Base-by-base conservation (phyloP, 2,888 invertebrate genomes). In the Lochmaea crataegi region DNA sequence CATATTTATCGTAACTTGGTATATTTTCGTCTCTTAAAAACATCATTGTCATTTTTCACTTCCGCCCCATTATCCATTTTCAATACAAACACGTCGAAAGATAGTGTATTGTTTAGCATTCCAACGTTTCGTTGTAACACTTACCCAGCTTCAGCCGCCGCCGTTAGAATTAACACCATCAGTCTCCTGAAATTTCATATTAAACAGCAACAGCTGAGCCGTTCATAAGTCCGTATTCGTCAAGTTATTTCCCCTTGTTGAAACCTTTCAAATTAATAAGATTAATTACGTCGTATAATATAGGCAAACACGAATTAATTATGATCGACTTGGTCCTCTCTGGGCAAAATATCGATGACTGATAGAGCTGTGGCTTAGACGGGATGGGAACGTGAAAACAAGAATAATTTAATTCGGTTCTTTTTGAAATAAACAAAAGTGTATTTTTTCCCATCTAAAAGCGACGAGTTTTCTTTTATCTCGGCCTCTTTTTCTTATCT, bases 251-350 rank as follows among this genome's bases (percentile, higher is more conserved):
- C 75, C 77, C 73, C 75, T 75, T 74, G 74, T 73, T 73, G 69
- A 75, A 72, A 73, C 74, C 74, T 75, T 74, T 75, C 74, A 74
- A 74, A 77, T 77, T 77, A 77, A 77, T 77, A 76, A 77, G 77
- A 77, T 77, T 77, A 77, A 77, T 77, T 75, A 77, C 68, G 64
- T 58, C 65, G 73, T 68, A 73, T 75, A 76, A 74, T 74, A 74
- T 74, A 73, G 74, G 77, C 73, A 76, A 77, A 76, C 72, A 72
- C 73, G 73, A 74, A 77, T 77, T 75, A 77, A 77, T 77, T 76
- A 77, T 75, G 74, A 77, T 77, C 74, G 77, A 77, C 77, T 76
- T 70, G 74, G 74, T 75, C 74, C 73, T 75, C 61, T 53, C 10
- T 38, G 70, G n/a, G 71, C 74, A 68, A 70, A 76, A 74, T 68